phyloP scores from a whole-genome alignment of 2,797 vertebrate species.

The Gymnocypris eckloni region DNA sequence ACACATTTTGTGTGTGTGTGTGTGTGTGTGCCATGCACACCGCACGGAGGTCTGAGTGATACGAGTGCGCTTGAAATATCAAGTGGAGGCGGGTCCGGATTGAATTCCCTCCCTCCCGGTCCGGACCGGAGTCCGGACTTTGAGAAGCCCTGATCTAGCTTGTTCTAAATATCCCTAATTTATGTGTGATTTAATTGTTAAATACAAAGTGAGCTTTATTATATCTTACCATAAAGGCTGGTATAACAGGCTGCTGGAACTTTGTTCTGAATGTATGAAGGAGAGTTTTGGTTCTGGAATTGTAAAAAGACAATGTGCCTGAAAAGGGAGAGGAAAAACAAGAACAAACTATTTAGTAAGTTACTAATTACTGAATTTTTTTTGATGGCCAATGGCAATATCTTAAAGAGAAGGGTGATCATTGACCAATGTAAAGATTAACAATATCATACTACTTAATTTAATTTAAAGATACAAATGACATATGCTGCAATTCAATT shows the following conservation, averaged over 20 bases:
- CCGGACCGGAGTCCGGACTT: no score
- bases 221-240: conserved; percentile 89
- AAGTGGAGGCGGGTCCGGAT: no score
- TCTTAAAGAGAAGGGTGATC: neutral
- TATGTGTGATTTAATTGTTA: neutral
- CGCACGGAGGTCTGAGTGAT: no score
- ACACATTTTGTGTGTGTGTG: no score
- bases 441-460: neutral
- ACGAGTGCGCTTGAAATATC: no score
- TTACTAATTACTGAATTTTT: neutral
- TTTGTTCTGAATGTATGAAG: conserved; percentile 92
- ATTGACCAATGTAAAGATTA: neutral
- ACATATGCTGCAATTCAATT: neutral
- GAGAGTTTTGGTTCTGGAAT: conserved; percentile 87
- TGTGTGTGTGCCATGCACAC: no score
- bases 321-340: neutral
- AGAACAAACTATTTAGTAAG: neutral
- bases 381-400: neutral
- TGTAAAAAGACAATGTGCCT: conserved; percentile 93
- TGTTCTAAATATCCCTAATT: neutral
- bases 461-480: neutral
- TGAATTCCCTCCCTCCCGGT: no score
- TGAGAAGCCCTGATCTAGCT: no score
- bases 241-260: conserved; percentile 91
- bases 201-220: neutral